A percentile compares a stretch with the other conserved stretches of the same genome.
phyloP scores from a whole-genome alignment of 2,888 invertebrate genomes.

The Nemapogon koenigi region DNA sequence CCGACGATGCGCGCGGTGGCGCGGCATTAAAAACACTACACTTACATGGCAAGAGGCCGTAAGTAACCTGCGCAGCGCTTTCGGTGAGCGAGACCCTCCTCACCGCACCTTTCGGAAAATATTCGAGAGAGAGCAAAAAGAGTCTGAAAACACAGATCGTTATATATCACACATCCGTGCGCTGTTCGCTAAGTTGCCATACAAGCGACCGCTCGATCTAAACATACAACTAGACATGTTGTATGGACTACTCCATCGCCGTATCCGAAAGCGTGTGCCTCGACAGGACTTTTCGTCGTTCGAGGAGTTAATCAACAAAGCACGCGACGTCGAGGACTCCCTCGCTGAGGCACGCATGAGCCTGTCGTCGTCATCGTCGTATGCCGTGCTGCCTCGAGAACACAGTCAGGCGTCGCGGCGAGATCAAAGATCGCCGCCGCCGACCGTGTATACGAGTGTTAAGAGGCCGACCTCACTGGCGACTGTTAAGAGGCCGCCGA shows the following conservation, averaged over 20 bases:
- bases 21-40: constrained; percentile 8
- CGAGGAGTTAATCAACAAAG: constrained; percentile 11
- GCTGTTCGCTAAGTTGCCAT: constrained; percentile 9
- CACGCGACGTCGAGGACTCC: constrained; percentile 14
- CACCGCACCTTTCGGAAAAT: background rate
- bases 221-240: constrained; percentile 15
- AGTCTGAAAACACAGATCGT: background rate
- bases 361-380: background rate
- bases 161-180: constrained; percentile 6
- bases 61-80: constrained; percentile 11
- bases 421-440: no score
- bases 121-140: background rate
- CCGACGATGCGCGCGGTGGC: constrained; percentile 11
- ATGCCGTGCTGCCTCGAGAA: background rate
- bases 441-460: no score
- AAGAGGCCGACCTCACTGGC: no score
- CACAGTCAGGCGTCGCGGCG: no score
- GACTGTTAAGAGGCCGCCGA: no score
- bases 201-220: constrained; percentile 3
- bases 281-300: constrained; percentile 10
- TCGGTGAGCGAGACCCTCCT: constrained; percentile 1
- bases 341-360: constrained; percentile 11
- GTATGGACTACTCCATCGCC: constrained; percentile 16
- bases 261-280: constrained; percentile 15
- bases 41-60: constrained; percentile 13